Percentiles rank a stretch among this genome's conserved stretches.
Evolutionary conservation across 2,888 invertebrate species (phyloP).

Genomic region (Leptothorax acervorum): DNA sequence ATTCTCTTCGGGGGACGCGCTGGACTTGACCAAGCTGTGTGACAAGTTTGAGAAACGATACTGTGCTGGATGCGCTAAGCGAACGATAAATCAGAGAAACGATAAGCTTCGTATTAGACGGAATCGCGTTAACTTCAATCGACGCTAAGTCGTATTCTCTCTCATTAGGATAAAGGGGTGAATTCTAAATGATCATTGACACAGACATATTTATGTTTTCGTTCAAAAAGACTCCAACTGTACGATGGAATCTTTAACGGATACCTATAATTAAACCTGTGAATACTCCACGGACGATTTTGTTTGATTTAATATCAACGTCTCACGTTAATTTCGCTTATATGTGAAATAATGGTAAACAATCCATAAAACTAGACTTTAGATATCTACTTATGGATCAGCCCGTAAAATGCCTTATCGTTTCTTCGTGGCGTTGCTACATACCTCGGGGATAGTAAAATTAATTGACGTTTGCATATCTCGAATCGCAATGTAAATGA

Average conservation of each 20-base stretch:
- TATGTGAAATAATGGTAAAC: neutral
- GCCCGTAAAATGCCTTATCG: neutral
- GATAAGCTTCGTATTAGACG: neutral
- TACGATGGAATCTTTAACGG: neutral
- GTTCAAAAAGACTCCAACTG: neutral
- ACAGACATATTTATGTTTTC: neutral
- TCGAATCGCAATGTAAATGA: neutral
- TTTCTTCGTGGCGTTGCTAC: neutral
- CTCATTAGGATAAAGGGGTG: neutral
- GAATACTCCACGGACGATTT: neutral
- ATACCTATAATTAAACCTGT: neutral
- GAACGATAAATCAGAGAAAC: constrained; percentile 8
- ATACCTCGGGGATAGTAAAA: neutral
- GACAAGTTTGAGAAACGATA: constrained; percentile 26
- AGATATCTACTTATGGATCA: neutral
- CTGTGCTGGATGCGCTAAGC: neutral
- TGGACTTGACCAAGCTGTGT: neutral
- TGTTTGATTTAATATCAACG: neutral
- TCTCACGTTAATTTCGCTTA: neutral
- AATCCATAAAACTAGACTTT: neutral
- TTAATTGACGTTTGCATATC: constrained; percentile 3
- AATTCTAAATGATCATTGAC: neutral
- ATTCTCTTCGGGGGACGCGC: neutral
- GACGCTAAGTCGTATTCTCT: neutral
- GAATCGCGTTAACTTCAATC: constrained; percentile 3